Evolutionary conservation across 2,888 invertebrate genomes (phyloP).

Genomic region (Xanthorhoe designata): DNA sequence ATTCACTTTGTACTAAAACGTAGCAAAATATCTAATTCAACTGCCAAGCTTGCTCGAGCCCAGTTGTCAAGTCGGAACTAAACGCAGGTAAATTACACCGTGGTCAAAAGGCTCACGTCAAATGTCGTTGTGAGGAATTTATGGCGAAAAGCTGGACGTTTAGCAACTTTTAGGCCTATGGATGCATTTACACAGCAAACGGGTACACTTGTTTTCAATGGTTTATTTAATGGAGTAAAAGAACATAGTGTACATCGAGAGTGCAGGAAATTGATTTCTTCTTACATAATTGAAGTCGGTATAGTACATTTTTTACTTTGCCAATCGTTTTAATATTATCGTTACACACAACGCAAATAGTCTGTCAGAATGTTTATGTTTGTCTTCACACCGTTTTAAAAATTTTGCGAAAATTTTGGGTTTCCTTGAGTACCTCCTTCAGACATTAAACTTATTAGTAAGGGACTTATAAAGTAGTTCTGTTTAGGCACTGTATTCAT

Average conservation of each 20-base stretch:
- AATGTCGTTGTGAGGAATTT: constrained; percentile 46
- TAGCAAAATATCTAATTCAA: constrained; percentile 21
- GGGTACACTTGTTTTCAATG: neutral
- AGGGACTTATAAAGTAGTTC: neutral
- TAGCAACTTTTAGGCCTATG: constrained; percentile 28
- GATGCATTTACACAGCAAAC: neutral
- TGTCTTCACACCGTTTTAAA: too few species aligned
- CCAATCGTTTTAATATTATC: too few species aligned
- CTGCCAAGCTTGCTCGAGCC: constrained; percentile 22
- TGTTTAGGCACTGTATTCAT: neutral
- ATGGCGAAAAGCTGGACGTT: constrained; percentile 35
- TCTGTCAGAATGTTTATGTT: too few species aligned
- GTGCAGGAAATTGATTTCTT: too few species aligned
- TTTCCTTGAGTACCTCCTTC: too few species aligned
- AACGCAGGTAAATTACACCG: constrained; percentile 43
- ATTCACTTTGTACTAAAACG: neutral
- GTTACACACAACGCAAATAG: too few species aligned
- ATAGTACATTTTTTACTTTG: too few species aligned
- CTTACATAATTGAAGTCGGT: too few species aligned
- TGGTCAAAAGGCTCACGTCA: constrained; percentile 44
- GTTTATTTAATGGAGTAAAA: too few species aligned
- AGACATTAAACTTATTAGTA: too few species aligned
- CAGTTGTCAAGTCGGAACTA: constrained; percentile 27
- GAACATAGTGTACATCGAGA: too few species aligned
- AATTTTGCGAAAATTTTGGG: too few species aligned